These are phyloP conservation scores for Cephus rjabovi DNA, from an alignment of 2,888 invertebrate genomes.

Conservation along the genomic window DNA sequence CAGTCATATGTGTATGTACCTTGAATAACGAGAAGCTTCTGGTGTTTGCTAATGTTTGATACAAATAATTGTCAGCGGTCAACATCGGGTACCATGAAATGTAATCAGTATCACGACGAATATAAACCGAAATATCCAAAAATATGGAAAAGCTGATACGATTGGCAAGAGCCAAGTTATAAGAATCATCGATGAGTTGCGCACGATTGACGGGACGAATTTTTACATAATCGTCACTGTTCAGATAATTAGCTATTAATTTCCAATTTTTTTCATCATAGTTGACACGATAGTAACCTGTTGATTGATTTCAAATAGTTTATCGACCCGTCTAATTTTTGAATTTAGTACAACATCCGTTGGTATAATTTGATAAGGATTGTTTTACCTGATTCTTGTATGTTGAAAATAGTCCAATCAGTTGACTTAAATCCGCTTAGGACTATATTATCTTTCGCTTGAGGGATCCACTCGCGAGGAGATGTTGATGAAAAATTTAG, in stretches of 20 bases:
- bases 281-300: slow-evolving; percentile 63
- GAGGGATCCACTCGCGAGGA: slow-evolving; percentile 28
- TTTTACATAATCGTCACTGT: slow-evolving; percentile 7
- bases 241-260: slow-evolving; percentile 45
- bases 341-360: background rate
- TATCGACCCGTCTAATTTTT: slow-evolving; percentile 63
- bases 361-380: slow-evolving; percentile 21
- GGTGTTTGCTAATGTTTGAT: slow-evolving; percentile 66
- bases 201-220: slow-evolving; percentile 65
- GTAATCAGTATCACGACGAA: slow-evolving; percentile 73
- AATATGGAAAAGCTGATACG: slow-evolving; percentile 64
- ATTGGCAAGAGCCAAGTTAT: slow-evolving; percentile 60
- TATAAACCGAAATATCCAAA: slow-evolving; percentile 68
- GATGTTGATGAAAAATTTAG: slow-evolving; percentile 29
- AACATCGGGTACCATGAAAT: slow-evolving; percentile 76
- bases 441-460: slow-evolving; percentile 23
- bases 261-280: slow-evolving; percentile 63
- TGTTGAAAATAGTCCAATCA: slow-evolving; percentile 74
- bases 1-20: slow-evolving; percentile 17
- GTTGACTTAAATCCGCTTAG: slow-evolving; percentile 27
- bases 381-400: slow-evolving; percentile 71
- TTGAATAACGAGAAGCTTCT: slow-evolving; percentile 69
- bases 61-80: slow-evolving; percentile 63
- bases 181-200: slow-evolving; percentile 70
- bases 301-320: slow-evolving; percentile 1